phyloP scores from a whole-genome alignment of 2,888 invertebrate species.

The Eustalomyia histrio region DNA sequence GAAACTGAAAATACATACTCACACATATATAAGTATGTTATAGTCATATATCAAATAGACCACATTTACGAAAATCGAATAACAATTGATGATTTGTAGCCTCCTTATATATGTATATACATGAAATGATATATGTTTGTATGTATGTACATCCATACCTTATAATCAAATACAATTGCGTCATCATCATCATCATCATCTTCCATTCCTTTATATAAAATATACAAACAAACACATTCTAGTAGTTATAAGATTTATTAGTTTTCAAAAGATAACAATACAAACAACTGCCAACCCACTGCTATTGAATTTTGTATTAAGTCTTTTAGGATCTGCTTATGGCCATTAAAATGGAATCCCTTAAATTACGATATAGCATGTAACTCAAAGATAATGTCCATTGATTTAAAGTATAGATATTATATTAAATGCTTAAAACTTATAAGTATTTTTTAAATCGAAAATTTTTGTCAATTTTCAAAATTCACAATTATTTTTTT shows the following conservation, averaged over 20 bases:
- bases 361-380: too few relatives aligned
- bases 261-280: slow-evolving; percentile 20
- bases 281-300: slow-evolving; percentile 2
- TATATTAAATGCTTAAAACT: too few relatives aligned
- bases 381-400: too few relatives aligned
- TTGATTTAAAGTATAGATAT: too few relatives aligned
- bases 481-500: too few relatives aligned
- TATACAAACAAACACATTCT: slow-evolving; percentile 1
- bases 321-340: too few relatives aligned
- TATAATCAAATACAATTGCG: slow-evolving; percentile 17
- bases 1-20: neutral
- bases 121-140: neutral
- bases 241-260: slow-evolving; percentile 30
- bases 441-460: too few relatives aligned
- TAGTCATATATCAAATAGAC: slow-evolving; percentile 2
- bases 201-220: neutral
- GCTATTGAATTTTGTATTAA: neutral
- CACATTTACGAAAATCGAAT: slow-evolving; percentile 4
- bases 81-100: slow-evolving; percentile 15
- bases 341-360: too few relatives aligned
- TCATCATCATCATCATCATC: neutral
- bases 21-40: neutral
- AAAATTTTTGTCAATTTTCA: too few relatives aligned
- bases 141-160: neutral
- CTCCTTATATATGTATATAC: neutral